Base-by-base conservation (phyloP, 2,888 invertebrate genomes). In the Chorisops tibialis region DNA sequence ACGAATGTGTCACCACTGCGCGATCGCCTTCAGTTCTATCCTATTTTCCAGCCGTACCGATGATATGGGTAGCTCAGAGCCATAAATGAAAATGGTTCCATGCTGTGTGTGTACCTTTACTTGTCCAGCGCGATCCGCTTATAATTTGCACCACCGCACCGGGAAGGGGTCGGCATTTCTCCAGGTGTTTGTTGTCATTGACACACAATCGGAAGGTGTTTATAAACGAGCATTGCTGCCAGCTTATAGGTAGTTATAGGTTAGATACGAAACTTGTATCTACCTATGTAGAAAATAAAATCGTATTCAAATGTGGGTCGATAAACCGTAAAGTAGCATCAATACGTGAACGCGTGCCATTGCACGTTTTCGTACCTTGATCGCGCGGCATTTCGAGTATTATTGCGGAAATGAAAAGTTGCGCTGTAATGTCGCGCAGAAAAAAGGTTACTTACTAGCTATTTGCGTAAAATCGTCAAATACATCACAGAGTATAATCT, bases 251-350 rank as follows among this genome's bases (percentile, higher is more conserved):
- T 30, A 30, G 30, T 5, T 30, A 2, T 30, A 30, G 7, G 30
- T 9, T 30, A 30, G 30, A 30, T 30, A 30, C 30, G 30, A 30
- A 30, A 30, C 30, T 30, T 30, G 9, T 30, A 7, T 9, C 30
- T 30, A 30, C 9, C 1, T 30, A 30, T 30, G 30, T 30, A 30
- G 30, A 30, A 30, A 30, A 30, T 30, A 30, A 30, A 30, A 30
- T 30, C 9, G 45, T 56, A 56, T 56, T 21, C 19, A 56, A 56
- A 60, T 60, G 54, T 64, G 49, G 64, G 64, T 64, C 64, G 59
- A 62, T 59, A 59, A 64, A 64, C 64, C 51, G 64, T 64, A 64
- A 64, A 62, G 64, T 58, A 59, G 58, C 64, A 62, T 62, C 64
- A 61, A 48, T 48, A 47, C 59, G 59, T 59, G 24, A 56, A 56